phyloP scores from a whole-genome alignment of 2,797 vertebrate species.

The Pangasius krempfi region DNA sequence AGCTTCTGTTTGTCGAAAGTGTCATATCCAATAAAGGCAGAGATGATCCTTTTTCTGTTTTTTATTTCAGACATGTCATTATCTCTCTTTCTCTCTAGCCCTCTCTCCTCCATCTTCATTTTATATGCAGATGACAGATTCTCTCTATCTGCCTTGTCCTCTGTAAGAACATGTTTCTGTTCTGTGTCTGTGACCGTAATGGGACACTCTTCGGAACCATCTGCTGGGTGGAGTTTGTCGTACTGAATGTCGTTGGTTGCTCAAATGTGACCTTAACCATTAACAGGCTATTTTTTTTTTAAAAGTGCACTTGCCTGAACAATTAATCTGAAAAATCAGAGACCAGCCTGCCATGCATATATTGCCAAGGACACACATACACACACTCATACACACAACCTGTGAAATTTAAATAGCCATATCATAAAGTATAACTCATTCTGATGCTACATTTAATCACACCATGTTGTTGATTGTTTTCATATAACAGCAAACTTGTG shows the following conservation, averaged over 20 bases:
- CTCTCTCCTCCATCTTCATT: neutral
- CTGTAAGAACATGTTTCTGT: neutral
- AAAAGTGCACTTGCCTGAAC: neutral
- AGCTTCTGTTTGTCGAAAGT: neutral
- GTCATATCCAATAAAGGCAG: slow-evolving; percentile 73
- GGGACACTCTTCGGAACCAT: neutral
- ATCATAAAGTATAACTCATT: neutral
- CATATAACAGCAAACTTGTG: neutral
- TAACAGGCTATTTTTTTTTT: neutral
- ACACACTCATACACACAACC: slow-evolving; percentile 8
- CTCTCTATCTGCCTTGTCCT: neutral
- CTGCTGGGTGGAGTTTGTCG: neutral
- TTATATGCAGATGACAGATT: neutral
- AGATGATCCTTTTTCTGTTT: slow-evolving; percentile 63
- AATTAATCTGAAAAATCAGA: neutral
- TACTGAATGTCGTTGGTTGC: neutral
- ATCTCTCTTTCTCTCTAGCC: slow-evolving; percentile 25
- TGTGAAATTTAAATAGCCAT: neutral
- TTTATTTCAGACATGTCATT: slow-evolving; percentile 36
- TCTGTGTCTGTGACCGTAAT: neutral
- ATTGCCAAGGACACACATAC: neutral
- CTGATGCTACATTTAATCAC: neutral
- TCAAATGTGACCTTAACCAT: neutral
- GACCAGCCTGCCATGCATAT: neutral
- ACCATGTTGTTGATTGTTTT: neutral